A percentile compares a stretch with the other conserved stretches of the same genome.
These are phyloP conservation scores for Takifugu rubripes DNA, from an alignment of 2,797 vertebrate genomes.

Conservation along the genomic window DNA sequence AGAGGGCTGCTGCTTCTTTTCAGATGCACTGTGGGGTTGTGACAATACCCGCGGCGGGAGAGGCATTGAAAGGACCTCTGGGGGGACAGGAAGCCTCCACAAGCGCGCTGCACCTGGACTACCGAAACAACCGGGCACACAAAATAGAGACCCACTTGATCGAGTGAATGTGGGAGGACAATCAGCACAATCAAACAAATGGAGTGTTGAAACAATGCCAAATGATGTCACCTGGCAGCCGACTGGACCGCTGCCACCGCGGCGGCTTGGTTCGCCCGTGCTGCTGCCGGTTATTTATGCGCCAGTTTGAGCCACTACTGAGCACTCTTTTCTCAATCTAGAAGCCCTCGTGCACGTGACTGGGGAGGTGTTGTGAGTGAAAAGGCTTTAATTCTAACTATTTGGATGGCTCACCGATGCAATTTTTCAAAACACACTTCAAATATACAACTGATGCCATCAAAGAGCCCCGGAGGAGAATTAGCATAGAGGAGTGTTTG, in stretches of 20 bases:
- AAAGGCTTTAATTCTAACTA: slow-evolving; percentile 53
- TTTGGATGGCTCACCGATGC: slow-evolving; percentile 64
- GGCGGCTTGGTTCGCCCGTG: slow-evolving; percentile 21
- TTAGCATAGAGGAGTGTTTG: slow-evolving; percentile 70
- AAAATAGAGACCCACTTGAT: slow-evolving; percentile 67
- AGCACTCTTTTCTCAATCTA: slow-evolving; percentile 35
- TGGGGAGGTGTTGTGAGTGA: slow-evolving; percentile 43
- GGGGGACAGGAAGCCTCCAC: slow-evolving; percentile 66
- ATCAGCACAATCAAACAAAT: slow-evolving; percentile 67
- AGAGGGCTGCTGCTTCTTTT: slow-evolving; percentile 68
- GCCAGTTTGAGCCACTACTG: slow-evolving; percentile 28
- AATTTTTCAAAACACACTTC: slow-evolving; percentile 73
- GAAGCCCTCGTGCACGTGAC: not conserved
- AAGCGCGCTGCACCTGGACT: slow-evolving; percentile 68
- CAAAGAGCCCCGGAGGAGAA: slow-evolving; percentile 63
- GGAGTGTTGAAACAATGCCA: slow-evolving; percentile 67
- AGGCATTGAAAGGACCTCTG: slow-evolving; percentile 65
- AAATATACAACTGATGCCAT: slow-evolving; percentile 61
- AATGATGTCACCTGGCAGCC: slow-evolving; percentile 70
- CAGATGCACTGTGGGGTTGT: slow-evolving; percentile 67
- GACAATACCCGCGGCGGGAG: slow-evolving; percentile 69
- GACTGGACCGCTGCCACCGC: slow-evolving; percentile 50
- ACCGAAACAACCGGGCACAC: slow-evolving; percentile 59
- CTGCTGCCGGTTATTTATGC: slow-evolving; percentile 41
- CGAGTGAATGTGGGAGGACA: slow-evolving; percentile 65